Evolutionary conservation across 2,888 invertebrate species (phyloP), one percentile per base, ranked within the genome.

Genomic region (Cinara cedri): DNA sequence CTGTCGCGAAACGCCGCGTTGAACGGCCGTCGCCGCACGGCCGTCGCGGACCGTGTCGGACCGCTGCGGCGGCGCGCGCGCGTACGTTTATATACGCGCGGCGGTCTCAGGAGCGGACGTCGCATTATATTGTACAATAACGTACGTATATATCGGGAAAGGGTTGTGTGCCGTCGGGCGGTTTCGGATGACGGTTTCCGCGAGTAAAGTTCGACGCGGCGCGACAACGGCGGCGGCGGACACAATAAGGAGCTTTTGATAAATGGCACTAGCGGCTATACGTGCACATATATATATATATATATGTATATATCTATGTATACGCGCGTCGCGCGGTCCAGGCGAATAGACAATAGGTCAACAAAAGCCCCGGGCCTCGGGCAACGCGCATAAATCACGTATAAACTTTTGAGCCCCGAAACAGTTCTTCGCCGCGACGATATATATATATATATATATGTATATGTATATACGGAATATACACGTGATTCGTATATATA

Each of bases 181-280:
- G 68, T 78, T 78, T 70, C 49, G 13, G 68, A 78, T 70, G 76
- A 78, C 68, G 76, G 76, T 78, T 78, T 74, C 60, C 46, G 66
- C 42, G 65, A 11, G 46, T 62, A 66, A 78, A 78, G 76, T 78
- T 78, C 76, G 76, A 68, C 54, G 75, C 34, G 34, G 66, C 46
- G 60, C 57, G 21, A 57, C 57, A 21, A 34, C 26, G 62, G 63
- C 74, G 26, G 57, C 49, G 60, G 68, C 46, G 46, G 66, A 78
- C 76, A 76, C 76, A 76, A 76, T 76, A 76, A 76, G 76, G 68
- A 68, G 76, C 76, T 78, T 78, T 78, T 78, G 76, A 78, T 78
- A 78, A 78, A 78, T 78, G 76, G 76, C 68, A 21, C 57, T 78
- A 60, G 34, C 34, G n/a, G n/a, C n/a, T n/a, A n/a, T n/a, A n/a